These are phyloP conservation scores for Aphelinus certus DNA, from an alignment of 1,140 invertebrate species.

Conservation along the genomic window DNA sequence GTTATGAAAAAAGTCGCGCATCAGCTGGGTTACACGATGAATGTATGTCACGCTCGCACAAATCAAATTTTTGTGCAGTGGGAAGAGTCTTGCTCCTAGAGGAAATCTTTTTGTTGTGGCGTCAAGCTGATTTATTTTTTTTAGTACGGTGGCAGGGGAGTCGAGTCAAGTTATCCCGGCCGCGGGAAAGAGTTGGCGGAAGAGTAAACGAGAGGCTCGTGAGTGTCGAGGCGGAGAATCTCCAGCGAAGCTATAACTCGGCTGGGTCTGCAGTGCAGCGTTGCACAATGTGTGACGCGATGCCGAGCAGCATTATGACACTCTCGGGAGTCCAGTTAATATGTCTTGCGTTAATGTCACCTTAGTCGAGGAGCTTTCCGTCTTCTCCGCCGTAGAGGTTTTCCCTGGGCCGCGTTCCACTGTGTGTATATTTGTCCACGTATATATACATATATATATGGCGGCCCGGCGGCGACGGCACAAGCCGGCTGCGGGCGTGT, in stretches of 20 bases:
- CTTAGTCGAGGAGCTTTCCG: slow-evolving; percentile 32
- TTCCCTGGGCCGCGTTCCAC: too few relatives aligned
- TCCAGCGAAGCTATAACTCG: slow-evolving; percentile 34
- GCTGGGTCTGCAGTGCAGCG: slow-evolving; percentile 25
- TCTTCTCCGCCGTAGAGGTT: slow-evolving; percentile 18
- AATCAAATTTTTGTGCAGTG: too few relatives aligned
- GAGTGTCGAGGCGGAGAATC: slow-evolving; percentile 25
- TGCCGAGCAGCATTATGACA: slow-evolving; percentile 46
- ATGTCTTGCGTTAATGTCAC: slow-evolving; percentile 45
- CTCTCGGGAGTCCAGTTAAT: slow-evolving; percentile 51
- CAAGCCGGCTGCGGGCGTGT: neutral
- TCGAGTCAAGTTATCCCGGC: too few relatives aligned
- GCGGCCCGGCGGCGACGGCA: neutral
- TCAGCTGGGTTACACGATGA: too few relatives aligned
- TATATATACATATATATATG: neutral
- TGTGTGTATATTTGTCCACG: neutral
- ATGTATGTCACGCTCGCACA: too few relatives aligned
- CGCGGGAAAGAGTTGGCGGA: neutral
- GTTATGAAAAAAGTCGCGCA: too few relatives aligned
- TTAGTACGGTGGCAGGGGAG: too few relatives aligned
- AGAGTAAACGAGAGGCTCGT: neutral
- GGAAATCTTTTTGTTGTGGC: too few relatives aligned
- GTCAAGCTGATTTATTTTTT: too few relatives aligned
- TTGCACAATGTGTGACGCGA: slow-evolving; percentile 43
- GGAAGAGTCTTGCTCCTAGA: too few relatives aligned